Percentiles rank a stretch among this genome's conserved stretches.
Evolutionary conservation across 2,797 vertebrate genomes (phyloP).

Genomic region (Ceryle rudis): DNA sequence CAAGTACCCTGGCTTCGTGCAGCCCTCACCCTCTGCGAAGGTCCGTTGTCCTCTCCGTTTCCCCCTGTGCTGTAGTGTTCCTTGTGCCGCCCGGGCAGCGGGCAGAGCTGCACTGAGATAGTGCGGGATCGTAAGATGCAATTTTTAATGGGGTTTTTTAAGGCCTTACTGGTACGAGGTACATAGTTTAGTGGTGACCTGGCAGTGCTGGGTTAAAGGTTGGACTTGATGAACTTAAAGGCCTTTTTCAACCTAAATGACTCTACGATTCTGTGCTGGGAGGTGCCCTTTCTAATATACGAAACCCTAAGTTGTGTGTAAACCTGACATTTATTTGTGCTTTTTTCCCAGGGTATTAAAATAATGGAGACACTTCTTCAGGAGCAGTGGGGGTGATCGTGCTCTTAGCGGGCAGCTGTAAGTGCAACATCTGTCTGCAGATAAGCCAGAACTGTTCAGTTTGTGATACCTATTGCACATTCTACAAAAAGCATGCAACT

Average conservation of each 20-base stretch:
- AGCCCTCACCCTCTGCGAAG: neutral
- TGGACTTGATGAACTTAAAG: too few relatives aligned
- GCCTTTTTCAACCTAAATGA: too few relatives aligned
- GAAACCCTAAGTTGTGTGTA: neutral
- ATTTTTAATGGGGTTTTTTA: neutral
- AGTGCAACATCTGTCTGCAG: constrained; percentile 20
- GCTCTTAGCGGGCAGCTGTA: constrained; percentile 20
- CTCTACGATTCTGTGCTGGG: too few relatives aligned
- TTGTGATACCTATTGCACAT: neutral
- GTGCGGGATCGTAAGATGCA: neutral
- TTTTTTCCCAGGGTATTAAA: constrained; percentile 74
- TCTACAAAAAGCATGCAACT: neutral
- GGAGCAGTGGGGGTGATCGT: constrained; percentile 73
- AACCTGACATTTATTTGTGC: constrained; percentile 1
- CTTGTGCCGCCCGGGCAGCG: neutral
- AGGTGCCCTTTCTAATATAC: neutral
- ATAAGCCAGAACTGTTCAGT: neutral
- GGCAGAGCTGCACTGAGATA: accelerated
- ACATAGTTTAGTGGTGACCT: too few relatives aligned
- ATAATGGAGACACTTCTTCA: constrained; percentile 80
- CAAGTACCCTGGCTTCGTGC: neutral
- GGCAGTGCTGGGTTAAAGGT: too few relatives aligned
- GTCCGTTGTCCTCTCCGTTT: neutral
- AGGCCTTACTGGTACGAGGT: neutral
- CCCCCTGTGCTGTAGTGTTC: neutral